Evolutionary conservation across 2,888 invertebrate genomes (phyloP), one percentile per base, ranked within the genome.

Genomic region (Dione vanillae): DNA sequence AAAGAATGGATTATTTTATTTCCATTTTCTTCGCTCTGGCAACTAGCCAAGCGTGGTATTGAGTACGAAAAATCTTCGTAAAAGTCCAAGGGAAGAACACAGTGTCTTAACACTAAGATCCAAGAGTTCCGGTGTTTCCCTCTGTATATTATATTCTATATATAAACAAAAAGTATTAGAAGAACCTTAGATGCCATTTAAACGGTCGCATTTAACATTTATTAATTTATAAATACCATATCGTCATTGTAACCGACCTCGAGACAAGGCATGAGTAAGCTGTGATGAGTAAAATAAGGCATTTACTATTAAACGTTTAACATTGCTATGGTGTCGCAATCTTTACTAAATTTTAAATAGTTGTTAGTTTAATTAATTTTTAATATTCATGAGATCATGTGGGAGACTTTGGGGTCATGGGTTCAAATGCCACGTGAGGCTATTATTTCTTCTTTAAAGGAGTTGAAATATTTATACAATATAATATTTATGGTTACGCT

Each of bases 251-350:
- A 35, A n/a, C 14, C 41, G 66, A 47, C 70, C 71, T 68, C 61
- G 52, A 27, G 47, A 49, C 59, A 70, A 67, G n/a, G 64, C 61
- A 45, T 74, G 65, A 69, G 67, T 67, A 59, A 69, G 65, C 67
- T 69, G 69, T 65, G 71, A 69, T 71, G 74, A 74, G 71, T 65
- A 71, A 71, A 45, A 45, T 61, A 61, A 61, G 45, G 35, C 19
- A 45, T 61, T 45, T 56, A 56, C 27, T 40, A 37, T 12, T 56
- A 16, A 11, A 10, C 5, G 35, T 35, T 11, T 11, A 40, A 16
- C 40, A 16, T 56, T 6, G 6, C 11, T 16, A 11, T 7, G 16
- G 16, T 56, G 16, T 37, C 20, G 37, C 37, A 54, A 54, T 54
- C 10, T 35, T 37, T 10, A 3, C 1, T 35, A 35, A 5, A 35